These are phyloP conservation scores for Ornithoptera alexandrae DNA, from an alignment of 2,888 invertebrate species.

Conservation along the genomic window DNA sequence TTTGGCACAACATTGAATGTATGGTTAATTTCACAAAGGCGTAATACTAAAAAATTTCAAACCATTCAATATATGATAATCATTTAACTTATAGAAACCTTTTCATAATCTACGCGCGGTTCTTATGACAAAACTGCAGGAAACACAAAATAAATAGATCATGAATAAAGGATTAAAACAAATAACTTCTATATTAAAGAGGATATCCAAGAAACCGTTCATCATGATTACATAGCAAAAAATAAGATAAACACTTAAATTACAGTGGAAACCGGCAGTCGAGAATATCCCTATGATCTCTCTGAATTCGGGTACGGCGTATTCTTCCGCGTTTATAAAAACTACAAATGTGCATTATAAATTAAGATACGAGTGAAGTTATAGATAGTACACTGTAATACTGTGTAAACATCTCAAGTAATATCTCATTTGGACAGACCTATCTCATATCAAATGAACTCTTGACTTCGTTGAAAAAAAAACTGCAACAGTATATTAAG, in stretches of 20 bases:
- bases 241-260: not conserved
- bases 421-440: too few relatives aligned
- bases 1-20: conserved; percentile 42
- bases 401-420: too few relatives aligned
- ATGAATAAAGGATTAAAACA: not conserved
- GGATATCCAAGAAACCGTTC: not conserved
- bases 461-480: too few relatives aligned
- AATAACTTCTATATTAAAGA: too few relatives aligned
- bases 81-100: too few relatives aligned
- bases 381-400: not conserved
- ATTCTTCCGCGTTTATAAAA: not conserved
- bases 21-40: conserved; percentile 45
- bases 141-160: not conserved
- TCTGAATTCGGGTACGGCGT: not conserved
- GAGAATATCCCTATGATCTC: not conserved
- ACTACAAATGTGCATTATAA: not conserved
- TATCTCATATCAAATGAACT: too few relatives aligned
- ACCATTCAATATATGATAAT: not conserved
- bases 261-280: not conserved
- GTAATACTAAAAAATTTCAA: not conserved
- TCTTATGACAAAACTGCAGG: too few relatives aligned
- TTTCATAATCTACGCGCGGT: too few relatives aligned
- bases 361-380: not conserved
- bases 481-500: too few relatives aligned
- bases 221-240: not conserved